phyloP scores from a whole-genome alignment of 2,113 vertebrate genomes.

The human (Homo sapiens) region GRCh38 chr14:26870501-26871000 shows the following conservation, averaged over 20 bases:
- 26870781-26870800: constrained; percentile 64
- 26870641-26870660: neutral
- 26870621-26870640: neutral
- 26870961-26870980: neutral
- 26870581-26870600: neutral
- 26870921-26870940: neutral
- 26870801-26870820: constrained; percentile 69
- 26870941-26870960: constrained; percentile 44
- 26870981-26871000: neutral
- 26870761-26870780: constrained; percentile 74
- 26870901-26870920: neutral
- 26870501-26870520: constrained; percentile 33
- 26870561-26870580: neutral
- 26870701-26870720: constrained; percentile 6
- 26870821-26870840: constrained; percentile 74
- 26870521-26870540: neutral
- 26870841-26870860: constrained; percentile 66
- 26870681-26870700: neutral
- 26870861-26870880: constrained; percentile 46
- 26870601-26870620: neutral
- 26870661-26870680: neutral
- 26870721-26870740: constrained; percentile 63
- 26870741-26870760: constrained; percentile 74
- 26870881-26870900: constrained; percentile 45
- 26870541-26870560: neutral